Evolutionary conservation across 2,113 vertebrate genomes (phyloP), one percentile per base, ranked within the genome.

Genomic region (Clupea harengus): DNA sequence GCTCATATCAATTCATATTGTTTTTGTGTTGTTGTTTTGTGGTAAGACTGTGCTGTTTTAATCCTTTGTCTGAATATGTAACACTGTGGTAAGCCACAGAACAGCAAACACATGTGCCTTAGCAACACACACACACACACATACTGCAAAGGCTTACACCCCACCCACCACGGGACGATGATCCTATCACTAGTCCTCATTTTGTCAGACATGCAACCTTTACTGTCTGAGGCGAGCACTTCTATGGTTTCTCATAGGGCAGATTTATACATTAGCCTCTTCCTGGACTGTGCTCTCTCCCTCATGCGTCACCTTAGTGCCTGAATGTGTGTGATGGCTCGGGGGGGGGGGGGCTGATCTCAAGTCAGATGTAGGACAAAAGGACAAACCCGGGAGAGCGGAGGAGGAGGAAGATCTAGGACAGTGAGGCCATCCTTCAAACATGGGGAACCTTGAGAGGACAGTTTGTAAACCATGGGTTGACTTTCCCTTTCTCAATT

Each of bases 21-120:
- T 15, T 39, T 28, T 32, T 78, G 72, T 32, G 28, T 78, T 78
- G 72, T 78, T 78, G 39, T 32, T 78, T 13, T 78, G 72, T 15
- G 72, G 72, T 78, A 32, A 78, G 72, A 39, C 32, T 78, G 67
- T 28, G 72, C 32, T 15, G 28, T 78, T 78, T 39, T 78, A 78
- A 78, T 78, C 32, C 72, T 78, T 78, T 44, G 72, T 78, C 72
- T 78, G 72, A 78, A 78, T 78, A 78, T 78, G 72, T 32, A 78
- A 78, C 72, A 78, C 72, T 39, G 72, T 78, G 72, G 72, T 78
- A 28, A 78, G 28, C 72, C 72, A 78, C 72, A 78, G 28, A 78
- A 32, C 72, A 78, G 39, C 72, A 39, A 78, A 78, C 32, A 39
- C 72, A 78, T 78, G 72, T 39, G 72, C 11, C 72, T 22, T 78